These are phyloP conservation scores for Oscheius myriophilus DNA, from an alignment of 2,888 invertebrate species.

Conservation along the genomic window DNA sequence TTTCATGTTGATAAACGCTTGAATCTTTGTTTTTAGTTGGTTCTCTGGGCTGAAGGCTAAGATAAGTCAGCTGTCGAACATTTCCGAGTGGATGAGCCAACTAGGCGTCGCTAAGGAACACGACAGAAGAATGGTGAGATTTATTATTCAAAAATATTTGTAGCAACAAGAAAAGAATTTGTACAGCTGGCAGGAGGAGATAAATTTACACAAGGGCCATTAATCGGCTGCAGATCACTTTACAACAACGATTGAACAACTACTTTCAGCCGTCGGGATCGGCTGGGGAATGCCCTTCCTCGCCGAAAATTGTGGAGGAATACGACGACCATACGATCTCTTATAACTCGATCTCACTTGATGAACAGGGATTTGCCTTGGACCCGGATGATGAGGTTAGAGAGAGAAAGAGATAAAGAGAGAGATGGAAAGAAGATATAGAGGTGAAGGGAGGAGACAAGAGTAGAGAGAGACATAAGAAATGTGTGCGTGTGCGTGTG, in stretches of 20 bases:
- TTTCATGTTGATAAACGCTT: too few relatives aligned
- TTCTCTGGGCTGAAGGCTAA: slow-evolving; percentile 58
- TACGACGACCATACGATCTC: slow-evolving; percentile 24
- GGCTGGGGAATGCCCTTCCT: not conserved
- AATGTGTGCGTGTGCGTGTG: too few relatives aligned
- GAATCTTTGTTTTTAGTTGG: slow-evolving; percentile 47
- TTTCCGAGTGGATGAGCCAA: slow-evolving; percentile 61
- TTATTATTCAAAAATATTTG: not conserved
- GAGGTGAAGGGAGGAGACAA: too few relatives aligned
- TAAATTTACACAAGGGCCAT: too few relatives aligned
- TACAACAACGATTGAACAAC: too few relatives aligned
- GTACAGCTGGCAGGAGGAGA: too few relatives aligned
- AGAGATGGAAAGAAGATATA: too few relatives aligned
- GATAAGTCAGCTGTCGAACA: slow-evolving; percentile 49
- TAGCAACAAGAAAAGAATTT: not conserved
- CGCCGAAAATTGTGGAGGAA: slow-evolving; percentile 2
- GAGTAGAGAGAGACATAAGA: too few relatives aligned
- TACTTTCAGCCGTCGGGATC: slow-evolving; percentile 6
- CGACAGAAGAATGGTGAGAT: slow-evolving; percentile 32
- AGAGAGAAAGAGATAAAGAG: not conserved
- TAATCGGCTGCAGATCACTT: too few relatives aligned
- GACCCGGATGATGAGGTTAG: slow-evolving; percentile 16
- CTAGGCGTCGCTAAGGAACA: slow-evolving; percentile 42
- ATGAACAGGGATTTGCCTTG: slow-evolving; percentile 8
- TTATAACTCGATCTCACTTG: slow-evolving; percentile 14